Conservation (phyloP, 1,140 invertebrate species). For the Drosophila chauvacae region DNA sequence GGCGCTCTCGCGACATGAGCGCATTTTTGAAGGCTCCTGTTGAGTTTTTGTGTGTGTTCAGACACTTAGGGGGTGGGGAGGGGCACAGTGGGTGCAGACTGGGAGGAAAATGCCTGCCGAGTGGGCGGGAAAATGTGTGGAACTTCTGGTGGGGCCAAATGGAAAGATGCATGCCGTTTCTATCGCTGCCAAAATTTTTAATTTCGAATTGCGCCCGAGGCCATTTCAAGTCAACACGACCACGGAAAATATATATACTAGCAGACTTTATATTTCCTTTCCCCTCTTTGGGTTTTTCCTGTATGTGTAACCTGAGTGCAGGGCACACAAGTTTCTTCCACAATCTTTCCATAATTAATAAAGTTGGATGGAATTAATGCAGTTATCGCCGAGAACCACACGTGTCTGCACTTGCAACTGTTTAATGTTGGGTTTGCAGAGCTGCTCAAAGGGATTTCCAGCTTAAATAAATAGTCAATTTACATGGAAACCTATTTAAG, state of each 20-base stretch:
- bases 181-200: conserved; percentile 68
- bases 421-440: background rate
- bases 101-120: background rate
- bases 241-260: background rate
- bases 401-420: background rate
- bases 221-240: conserved; percentile 52
- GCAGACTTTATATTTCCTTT: background rate
- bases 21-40: conserved; percentile 74
- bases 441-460: background rate
- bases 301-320: background rate
- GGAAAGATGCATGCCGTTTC: conserved; percentile 20
- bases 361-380: conserved; percentile 4
- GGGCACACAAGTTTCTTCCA: background rate
- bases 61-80: background rate
- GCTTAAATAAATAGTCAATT: background rate
- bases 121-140: background rate
- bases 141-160: background rate
- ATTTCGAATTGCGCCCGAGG: conserved; percentile 60
- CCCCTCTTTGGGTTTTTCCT: background rate
- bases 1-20: conserved; percentile 60
- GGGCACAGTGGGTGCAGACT: background rate
- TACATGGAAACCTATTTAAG: background rate
- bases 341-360: conserved; percentile 21
- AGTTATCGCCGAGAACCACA: background rate
- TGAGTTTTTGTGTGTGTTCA: conserved; percentile 44